Evolutionary conservation across 2,797 vertebrate species (phyloP).

Genomic region (Lophura swinhoii): DNA sequence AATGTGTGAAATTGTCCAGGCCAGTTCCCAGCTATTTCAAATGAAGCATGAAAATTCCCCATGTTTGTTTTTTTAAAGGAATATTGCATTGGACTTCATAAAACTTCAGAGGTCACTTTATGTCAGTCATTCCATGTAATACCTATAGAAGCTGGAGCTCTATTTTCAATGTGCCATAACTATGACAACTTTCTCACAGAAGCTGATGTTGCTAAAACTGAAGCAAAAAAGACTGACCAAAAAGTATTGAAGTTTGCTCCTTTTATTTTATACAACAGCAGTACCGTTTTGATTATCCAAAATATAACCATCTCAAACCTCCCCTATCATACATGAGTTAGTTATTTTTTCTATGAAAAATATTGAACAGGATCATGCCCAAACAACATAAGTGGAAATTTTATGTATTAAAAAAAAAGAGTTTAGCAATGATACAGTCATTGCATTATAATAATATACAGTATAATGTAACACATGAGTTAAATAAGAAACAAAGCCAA

Average conservation of each 20-base stretch:
- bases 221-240: background rate
- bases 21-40: background rate
- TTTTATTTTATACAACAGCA: background rate
- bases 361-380: background rate
- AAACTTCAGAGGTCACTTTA: background rate
- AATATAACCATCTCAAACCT: background rate
- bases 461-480: background rate
- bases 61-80: background rate
- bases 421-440: background rate
- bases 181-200: background rate
- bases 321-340: background rate
- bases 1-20: rapidly evolving
- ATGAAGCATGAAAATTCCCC: background rate
- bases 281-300: background rate
- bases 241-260: background rate
- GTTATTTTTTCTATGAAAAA: background rate
- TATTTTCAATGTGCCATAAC: rapidly evolving
- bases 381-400: background rate
- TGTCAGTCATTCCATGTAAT: background rate
- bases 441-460: background rate
- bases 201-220: background rate
- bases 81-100: background rate
- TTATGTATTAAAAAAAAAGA: background rate
- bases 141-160: background rate
- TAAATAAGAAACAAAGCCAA: background rate